A percentile compares a stretch with the other conserved stretches of the same genome.
Conservation (phyloP, 2,797 vertebrate genomes). For the Macroramphosus scolopax region DNA sequence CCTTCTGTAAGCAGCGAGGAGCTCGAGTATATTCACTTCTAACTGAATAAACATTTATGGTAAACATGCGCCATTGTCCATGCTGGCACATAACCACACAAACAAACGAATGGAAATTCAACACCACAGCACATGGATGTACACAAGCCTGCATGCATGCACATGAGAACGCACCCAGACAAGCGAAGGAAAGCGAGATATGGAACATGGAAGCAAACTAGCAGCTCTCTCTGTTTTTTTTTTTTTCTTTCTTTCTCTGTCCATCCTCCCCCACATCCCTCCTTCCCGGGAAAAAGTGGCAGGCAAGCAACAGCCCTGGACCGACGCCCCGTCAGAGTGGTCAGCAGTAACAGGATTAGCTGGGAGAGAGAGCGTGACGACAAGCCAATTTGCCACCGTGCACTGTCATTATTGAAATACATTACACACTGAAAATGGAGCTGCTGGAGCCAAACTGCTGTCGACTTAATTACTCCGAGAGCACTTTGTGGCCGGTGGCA, state of each 20-base stretch:
- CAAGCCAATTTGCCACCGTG: slow-evolving; percentile 55
- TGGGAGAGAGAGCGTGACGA: slow-evolving; percentile 58
- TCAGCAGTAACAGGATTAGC: slow-evolving; percentile 71
- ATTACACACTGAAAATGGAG: slow-evolving; percentile 67
- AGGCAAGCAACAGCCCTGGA: slow-evolving; percentile 37
- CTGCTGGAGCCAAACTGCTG: slow-evolving; percentile 66
- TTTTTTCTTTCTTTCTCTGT: slow-evolving; percentile 1
- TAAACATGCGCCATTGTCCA: too few species aligned
- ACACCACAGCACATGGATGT: too few species aligned
- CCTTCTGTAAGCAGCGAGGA: too few species aligned
- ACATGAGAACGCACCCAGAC: too few species aligned
- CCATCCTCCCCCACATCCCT: slow-evolving; percentile 20
- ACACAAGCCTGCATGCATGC: too few species aligned
- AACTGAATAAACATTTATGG: too few species aligned
- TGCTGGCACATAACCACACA: too few species aligned
- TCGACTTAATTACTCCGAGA: slow-evolving; percentile 70
- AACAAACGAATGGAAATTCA: too few species aligned
- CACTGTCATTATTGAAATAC: slow-evolving; percentile 70
- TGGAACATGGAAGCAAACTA: too few species aligned
- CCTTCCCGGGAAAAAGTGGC: slow-evolving; percentile 25
- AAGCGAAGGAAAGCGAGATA: too few species aligned
- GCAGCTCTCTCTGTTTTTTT: too few species aligned
- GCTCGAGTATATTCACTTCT: too few species aligned
- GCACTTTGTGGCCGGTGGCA: slow-evolving; percentile 59
- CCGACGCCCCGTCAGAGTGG: slow-evolving; percentile 54